These are phyloP conservation scores for Dinocampus coccinellae DNA, from an alignment of 2,888 invertebrate genomes.

Conservation along the genomic window DNA sequence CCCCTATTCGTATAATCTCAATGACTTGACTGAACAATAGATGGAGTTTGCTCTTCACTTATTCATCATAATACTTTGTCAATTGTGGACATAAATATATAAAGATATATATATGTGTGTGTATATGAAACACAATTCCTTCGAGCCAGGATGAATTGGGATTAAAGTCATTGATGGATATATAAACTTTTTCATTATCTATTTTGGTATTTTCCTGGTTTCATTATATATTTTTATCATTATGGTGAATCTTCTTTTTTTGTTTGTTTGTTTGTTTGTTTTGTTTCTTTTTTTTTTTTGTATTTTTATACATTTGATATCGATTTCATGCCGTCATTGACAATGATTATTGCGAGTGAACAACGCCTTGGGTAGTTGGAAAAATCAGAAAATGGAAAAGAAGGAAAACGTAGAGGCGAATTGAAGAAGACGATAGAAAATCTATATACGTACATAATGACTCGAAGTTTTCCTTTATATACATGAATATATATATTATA, in stretches of 20 bases:
- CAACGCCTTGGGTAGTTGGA: neutral
- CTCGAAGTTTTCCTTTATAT: neutral
- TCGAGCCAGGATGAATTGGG: neutral
- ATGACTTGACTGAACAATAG: neutral
- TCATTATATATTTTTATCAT: neutral
- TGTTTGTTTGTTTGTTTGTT: too few species aligned
- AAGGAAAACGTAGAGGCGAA: neutral
- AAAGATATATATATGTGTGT: neutral
- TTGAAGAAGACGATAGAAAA: neutral
- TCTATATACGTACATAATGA: neutral
- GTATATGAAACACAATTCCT: too few species aligned
- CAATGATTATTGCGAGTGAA: neutral
- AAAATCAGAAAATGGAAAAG: neutral
- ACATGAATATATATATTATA: neutral
- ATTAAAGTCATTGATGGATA: neutral
- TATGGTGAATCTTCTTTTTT: too few species aligned
- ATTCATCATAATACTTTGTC: neutral
- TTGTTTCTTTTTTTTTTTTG: too few species aligned
- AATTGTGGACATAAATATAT: neutral
- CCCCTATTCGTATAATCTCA: neutral
- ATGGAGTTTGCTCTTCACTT: neutral
- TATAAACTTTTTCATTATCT: neutral
- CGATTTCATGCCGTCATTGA: neutral
- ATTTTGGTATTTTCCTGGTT: neutral
- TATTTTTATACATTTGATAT: neutral